A percentile compares a stretch with the other conserved stretches of the same genome.
phyloP scores from a whole-genome alignment of 2,113 vertebrate genomes.

The Pedetes capensis region DNA sequence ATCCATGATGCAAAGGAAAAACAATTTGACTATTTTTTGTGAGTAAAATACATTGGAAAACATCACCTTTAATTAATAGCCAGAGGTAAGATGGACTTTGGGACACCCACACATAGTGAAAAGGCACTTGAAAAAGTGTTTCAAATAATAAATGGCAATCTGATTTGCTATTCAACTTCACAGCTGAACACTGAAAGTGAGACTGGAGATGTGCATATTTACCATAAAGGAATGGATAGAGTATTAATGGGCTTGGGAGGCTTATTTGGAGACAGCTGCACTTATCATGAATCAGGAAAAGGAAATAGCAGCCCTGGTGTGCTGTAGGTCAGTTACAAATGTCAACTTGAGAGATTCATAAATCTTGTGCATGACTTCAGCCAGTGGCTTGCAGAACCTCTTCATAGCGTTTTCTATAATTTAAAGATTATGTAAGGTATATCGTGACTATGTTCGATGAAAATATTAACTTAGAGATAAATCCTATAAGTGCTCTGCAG shows the following conservation, averaged over 20 bases:
- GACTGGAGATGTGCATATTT: conserved; percentile 79
- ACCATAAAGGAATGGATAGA: conserved; percentile 77
- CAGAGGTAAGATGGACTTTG: conserved; percentile 49
- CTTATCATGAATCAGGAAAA: conserved; percentile 85
- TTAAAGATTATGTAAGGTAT: conserved; percentile 86
- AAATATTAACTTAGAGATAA: conserved; percentile 88
- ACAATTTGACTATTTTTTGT: conserved; percentile 64
- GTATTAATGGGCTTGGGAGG: conserved; percentile 81
- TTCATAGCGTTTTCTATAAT: conserved; percentile 82
- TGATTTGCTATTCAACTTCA: conserved; percentile 74
- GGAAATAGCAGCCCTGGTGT: conserved; percentile 82
- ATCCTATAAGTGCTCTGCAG: conserved; percentile 80
- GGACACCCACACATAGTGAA: neutral
- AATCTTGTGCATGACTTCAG: conserved; percentile 81
- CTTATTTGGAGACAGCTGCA: conserved; percentile 84
- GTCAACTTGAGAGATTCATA: conserved; percentile 81
- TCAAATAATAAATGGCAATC: conserved; percentile 44
- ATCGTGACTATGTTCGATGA: conserved; percentile 77
- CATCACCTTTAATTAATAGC: conserved; percentile 56
- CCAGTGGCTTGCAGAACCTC: conserved; percentile 75
- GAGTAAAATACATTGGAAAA: conserved; percentile 33
- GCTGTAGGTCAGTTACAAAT: conserved; percentile 86
- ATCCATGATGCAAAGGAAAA: conserved; percentile 63
- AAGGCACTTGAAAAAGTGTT: conserved; percentile 47
- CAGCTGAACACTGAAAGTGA: conserved; percentile 73